Conservation (phyloP, 2,113 vertebrate genomes). For the Lipophrys pholis region DNA sequence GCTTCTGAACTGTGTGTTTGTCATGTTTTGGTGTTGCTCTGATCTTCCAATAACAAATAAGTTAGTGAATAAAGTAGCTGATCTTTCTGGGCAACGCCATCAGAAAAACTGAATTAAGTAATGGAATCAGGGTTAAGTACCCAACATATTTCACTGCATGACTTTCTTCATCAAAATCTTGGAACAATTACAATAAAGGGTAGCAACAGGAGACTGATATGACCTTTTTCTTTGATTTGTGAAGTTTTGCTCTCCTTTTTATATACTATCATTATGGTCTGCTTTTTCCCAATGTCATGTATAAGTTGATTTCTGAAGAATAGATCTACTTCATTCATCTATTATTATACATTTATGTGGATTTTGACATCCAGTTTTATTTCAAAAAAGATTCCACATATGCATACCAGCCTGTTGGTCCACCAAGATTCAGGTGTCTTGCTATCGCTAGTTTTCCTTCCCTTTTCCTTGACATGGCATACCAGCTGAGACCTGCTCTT, state of each 20-base stretch:
- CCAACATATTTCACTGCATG: no score
- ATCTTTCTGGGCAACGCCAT: not conserved
- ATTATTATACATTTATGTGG: not conserved
- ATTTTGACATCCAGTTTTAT: not conserved
- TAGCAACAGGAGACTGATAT: not conserved
- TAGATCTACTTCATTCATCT: not conserved
- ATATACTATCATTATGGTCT: no score
- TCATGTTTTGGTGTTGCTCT: not conserved
- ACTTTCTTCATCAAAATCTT: no score
- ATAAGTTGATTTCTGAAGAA: no score
- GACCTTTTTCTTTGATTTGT: not conserved
- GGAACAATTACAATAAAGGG: not conserved
- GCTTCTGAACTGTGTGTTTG: no score
- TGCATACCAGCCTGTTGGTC: constrained; percentile 11
- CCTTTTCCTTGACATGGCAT: constrained; percentile 52
- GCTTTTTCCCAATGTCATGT: no score
- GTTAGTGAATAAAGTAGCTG: not conserved
- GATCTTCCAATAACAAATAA: not conserved
- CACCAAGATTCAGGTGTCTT: constrained; percentile 39
- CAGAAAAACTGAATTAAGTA: not conserved
- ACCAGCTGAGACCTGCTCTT: constrained; percentile 76
- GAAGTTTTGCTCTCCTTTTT: not conserved
- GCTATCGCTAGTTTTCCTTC: constrained; percentile 36
- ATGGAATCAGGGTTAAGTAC: not conserved
- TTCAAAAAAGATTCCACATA: constrained; percentile 1